A percentile compares a stretch with the other conserved stretches of the same genome.
phyloP scores from a whole-genome alignment of 2,888 invertebrate species.

The Homarus gammarus region DNA sequence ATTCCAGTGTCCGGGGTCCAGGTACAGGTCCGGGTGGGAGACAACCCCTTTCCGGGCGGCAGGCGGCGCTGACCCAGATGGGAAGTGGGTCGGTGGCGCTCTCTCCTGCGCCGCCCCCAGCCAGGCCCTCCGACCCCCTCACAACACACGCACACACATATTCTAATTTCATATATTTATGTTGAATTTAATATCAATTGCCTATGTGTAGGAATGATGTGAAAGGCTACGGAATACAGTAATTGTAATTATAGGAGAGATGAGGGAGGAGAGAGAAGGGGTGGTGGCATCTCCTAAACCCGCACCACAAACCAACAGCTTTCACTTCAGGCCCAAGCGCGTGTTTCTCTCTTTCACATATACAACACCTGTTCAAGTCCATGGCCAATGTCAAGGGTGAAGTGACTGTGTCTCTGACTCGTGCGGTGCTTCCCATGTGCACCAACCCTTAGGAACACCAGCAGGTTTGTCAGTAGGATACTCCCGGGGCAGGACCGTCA shows the following conservation, averaged over 20 bases:
- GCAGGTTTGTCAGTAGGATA: no score
- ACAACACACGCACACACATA: not conserved
- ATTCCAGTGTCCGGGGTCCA: not conserved
- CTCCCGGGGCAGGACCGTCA: no score
- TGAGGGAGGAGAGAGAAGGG: not conserved
- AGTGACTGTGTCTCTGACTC: constrained; percentile 25
- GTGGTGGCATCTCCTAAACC: constrained; percentile 12
- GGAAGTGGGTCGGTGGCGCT: constrained; percentile 57
- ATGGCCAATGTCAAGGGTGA: constrained; percentile 70
- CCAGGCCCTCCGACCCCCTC: constrained; percentile 16
- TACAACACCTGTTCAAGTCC: constrained; percentile 55
- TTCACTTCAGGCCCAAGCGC: constrained; percentile 54
- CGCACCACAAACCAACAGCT: constrained; percentile 32
- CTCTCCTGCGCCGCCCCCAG: constrained; percentile 35
- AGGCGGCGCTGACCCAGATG: constrained; percentile 61
- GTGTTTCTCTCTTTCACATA: constrained; percentile 37
- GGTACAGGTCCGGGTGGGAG: constrained; percentile 29
- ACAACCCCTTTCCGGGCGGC: constrained; percentile 57
- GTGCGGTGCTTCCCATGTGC: constrained; percentile 8
- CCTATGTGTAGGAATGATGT: not conserved
- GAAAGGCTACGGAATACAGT: not conserved
- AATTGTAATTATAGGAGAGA: not conserved
- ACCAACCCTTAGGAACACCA: not conserved
- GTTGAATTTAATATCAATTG: not conserved
- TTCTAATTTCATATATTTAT: not conserved